Evolutionary conservation across 1,140 invertebrate species (phyloP).

Genomic region (Tigriopus japonicus): DNA sequence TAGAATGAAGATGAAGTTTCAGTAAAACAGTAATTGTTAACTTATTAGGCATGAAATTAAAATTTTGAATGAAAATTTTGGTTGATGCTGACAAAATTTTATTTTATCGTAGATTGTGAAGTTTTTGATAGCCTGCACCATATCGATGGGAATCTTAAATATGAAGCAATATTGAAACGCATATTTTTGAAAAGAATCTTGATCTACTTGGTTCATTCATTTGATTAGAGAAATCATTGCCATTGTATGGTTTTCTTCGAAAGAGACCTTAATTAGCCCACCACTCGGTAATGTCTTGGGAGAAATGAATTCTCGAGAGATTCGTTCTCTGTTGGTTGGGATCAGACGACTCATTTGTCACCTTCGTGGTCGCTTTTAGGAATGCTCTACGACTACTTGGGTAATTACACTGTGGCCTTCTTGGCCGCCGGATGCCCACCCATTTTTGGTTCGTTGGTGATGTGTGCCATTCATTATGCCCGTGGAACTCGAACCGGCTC

Average conservation of each 20-base stretch:
- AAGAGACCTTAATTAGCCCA: background rate
- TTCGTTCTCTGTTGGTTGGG: background rate
- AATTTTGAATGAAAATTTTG: too few relatives aligned
- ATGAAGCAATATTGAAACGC: too few relatives aligned
- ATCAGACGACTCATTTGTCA: background rate
- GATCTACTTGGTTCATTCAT: background rate
- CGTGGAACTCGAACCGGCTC: background rate
- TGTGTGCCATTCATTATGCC: background rate
- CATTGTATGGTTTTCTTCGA: background rate
- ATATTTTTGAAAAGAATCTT: too few relatives aligned
- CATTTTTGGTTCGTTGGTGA: slow-evolving; percentile 37
- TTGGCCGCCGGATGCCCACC: slow-evolving; percentile 64
- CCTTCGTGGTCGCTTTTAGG: slow-evolving; percentile 27
- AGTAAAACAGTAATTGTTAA: too few relatives aligned
- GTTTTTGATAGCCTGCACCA: too few relatives aligned
- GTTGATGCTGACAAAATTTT: too few relatives aligned
- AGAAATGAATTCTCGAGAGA: background rate
- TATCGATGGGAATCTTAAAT: too few relatives aligned
- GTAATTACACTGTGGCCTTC: slow-evolving; percentile 53
- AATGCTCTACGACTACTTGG: slow-evolving; percentile 30
- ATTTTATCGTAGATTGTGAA: too few relatives aligned
- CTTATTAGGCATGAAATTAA: too few relatives aligned
- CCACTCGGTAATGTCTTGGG: background rate
- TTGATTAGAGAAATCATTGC: background rate
- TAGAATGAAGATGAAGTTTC: too few relatives aligned